These are phyloP conservation scores for Nettapus auritus DNA, from an alignment of 2,113 vertebrate genomes.

Conservation along the genomic window DNA sequence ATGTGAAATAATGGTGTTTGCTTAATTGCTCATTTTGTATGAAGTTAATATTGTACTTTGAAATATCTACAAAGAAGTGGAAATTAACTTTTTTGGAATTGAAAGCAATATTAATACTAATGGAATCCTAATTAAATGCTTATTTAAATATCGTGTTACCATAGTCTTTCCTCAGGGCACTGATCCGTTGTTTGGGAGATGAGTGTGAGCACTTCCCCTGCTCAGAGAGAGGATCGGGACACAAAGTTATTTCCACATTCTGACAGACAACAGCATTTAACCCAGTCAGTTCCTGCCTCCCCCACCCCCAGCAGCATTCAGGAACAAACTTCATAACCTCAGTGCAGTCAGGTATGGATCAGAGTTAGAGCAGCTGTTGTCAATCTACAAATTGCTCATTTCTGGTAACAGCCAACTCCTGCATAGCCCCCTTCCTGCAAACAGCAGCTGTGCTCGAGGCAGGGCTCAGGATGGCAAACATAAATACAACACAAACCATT, in stretches of 20 bases:
- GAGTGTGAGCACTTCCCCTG: neutral
- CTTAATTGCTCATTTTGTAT: slow-evolving; percentile 96
- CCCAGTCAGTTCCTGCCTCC: neutral
- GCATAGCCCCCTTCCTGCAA: rapidly evolving
- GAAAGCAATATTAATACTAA: slow-evolving; percentile 98
- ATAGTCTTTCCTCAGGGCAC: slow-evolving; percentile 52
- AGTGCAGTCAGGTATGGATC: rapidly evolving
- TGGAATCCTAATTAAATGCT: slow-evolving; percentile 90
- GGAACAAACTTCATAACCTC: rapidly evolving
- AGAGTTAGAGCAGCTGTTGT: neutral
- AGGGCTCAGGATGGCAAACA: rapidly evolving
- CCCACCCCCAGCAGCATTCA: rapidly evolving
- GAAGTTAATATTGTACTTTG: slow-evolving; percentile 94
- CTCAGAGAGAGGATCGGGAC: neutral
- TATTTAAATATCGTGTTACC: slow-evolving; percentile 79
- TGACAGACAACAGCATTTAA: too few species aligned
- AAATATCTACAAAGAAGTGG: slow-evolving; percentile 83
- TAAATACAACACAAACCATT: rapidly evolving
- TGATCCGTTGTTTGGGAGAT: neutral
- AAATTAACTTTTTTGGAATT: slow-evolving; percentile 92
- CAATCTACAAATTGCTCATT: too few species aligned
- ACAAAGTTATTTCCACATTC: rapidly evolving
- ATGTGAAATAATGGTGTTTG: slow-evolving; percentile 91
- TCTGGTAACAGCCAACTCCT: rapidly evolving
- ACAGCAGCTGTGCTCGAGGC: neutral